A percentile compares a stretch with the other conserved stretches of the same genome.
Evolutionary conservation across 2,113 vertebrate species (phyloP).

Genomic region (Falco punctatus): DNA sequence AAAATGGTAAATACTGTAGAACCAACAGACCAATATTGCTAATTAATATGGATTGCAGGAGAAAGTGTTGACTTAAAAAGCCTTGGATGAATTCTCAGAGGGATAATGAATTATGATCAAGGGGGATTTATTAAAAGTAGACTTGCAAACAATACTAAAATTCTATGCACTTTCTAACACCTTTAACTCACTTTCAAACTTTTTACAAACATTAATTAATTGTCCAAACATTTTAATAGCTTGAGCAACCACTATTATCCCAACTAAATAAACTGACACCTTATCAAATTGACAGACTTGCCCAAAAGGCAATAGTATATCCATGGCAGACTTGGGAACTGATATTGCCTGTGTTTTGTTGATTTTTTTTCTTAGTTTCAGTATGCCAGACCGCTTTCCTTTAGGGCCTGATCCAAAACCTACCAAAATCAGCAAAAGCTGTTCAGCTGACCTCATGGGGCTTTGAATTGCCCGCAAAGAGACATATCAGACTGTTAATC

Average conservation of each 20-base stretch:
- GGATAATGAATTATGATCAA: conserved; percentile 66
- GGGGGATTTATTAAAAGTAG: conserved; percentile 58
- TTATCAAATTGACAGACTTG: not conserved
- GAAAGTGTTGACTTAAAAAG: conserved; percentile 65
- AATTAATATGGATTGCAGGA: conserved; percentile 67
- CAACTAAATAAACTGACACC: not conserved
- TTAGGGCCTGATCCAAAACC: not conserved
- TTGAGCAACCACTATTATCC: not conserved
- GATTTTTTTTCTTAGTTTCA: not conserved
- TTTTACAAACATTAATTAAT: conserved; percentile 6
- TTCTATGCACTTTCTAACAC: not conserved
- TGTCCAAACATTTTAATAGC: not conserved
- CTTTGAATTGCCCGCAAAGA: not conserved
- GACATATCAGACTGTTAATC: not conserved
- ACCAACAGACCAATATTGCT: conserved; percentile 57
- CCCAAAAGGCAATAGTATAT: not conserved
- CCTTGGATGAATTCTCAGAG: conserved; percentile 56
- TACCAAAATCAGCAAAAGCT: not conserved
- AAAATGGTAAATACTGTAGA: conserved; percentile 55
- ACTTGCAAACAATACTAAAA: conserved; percentile 48
- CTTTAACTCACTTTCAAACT: not conserved
- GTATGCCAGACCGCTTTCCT: not conserved
- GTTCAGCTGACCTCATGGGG: not conserved
- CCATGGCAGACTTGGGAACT: not conserved
- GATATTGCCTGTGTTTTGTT: not conserved